Conservation (phyloP, 2,888 invertebrate species). For the Drosophila anomelani region DNA sequence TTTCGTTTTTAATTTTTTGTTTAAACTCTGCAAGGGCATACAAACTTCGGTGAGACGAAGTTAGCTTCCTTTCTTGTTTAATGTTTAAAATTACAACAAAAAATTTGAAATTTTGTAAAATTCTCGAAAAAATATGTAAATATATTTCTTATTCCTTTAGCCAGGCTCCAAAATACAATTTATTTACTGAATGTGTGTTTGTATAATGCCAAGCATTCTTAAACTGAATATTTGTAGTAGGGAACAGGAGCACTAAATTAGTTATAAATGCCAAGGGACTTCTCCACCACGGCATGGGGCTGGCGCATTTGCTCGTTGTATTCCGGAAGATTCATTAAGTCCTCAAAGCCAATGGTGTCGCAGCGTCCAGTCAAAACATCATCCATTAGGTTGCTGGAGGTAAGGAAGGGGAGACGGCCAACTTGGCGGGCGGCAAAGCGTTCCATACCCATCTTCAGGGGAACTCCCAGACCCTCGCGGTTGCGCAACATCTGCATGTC, state of each 20-base stretch:
- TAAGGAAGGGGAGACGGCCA: conserved; percentile 87
- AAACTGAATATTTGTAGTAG: conserved; percentile 7
- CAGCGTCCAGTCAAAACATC: conserved; percentile 91
- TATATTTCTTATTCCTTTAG: too few species aligned
- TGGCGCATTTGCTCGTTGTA: conserved; percentile 90
- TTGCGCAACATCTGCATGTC: conserved; percentile 92
- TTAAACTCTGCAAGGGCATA: too few species aligned
- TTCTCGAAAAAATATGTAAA: too few species aligned
- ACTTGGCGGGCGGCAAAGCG: conserved; percentile 90
- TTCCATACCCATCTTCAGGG: conserved; percentile 94
- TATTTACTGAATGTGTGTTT: conserved; percentile 27
- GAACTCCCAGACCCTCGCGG: conserved; percentile 95
- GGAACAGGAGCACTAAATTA: too few species aligned
- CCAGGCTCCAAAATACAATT: conserved; percentile 7
- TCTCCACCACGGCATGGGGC: conserved; percentile 93
- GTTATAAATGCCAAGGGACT: conserved; percentile 82
- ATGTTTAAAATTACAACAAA: too few species aligned
- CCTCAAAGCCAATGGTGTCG: conserved; percentile 91
- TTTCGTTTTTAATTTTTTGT: too few species aligned
- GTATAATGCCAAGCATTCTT: conserved; percentile 34
- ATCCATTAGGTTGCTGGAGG: conserved; percentile 87
- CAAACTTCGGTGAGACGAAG: too few species aligned
- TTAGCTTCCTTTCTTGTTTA: too few species aligned
- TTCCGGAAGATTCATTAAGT: conserved; percentile 90
- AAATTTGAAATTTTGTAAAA: too few species aligned